Evolutionary conservation across 2,888 invertebrate genomes (phyloP), one percentile per base, ranked within the genome.

Genomic region (Protophormia terraenovae): DNA sequence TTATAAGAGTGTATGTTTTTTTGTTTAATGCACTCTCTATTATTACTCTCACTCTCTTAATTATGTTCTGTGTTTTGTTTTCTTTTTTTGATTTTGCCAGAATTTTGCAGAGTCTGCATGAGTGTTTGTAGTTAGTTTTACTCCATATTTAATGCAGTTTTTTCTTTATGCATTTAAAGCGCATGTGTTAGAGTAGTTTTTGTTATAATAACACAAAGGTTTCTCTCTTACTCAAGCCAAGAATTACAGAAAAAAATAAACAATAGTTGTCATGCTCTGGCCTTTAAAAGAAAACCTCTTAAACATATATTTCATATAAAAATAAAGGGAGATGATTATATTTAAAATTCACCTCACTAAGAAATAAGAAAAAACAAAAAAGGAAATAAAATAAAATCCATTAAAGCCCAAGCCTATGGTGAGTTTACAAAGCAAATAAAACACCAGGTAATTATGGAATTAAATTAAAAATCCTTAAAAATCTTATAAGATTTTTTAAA

Each of bases 241-340:
- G n/a, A n/a, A 16, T 7, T 32, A 35, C n/a, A n/a, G n/a, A n/a
- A n/a, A n/a, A n/a, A n/a, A n/a, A n/a, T n/a, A 16, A 19, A 35
- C 35, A 77, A 64, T 77, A 71, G 76, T 64, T 83, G 82, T 83
- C 82, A 77, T 83, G 64, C 71, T 83, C 82, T 71, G 22, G 19
- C 41, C 45, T 41, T 64, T 64, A n/a, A 64, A 22, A n/a, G 0
- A 29, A 60, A 50, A 7, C n/a, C 64, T 67, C 38, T 67, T 35
- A 38, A 67, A 29, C 67, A 81, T n/a, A n/a, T n/a, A n/a, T n/a
- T n/a, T n/a, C n/a, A n/a, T n/a, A 67, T 3, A 32, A 32, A 32
- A 32, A 8, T 32, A 79, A 72, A 45, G 53, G 50, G 14, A 19
- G 58, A 58, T n/a, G 22, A 29, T 27, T 3, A 38, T n/a, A 7